A percentile compares a stretch with the other conserved stretches of the same genome.
These are phyloP conservation scores for Stichopus horrens DNA, from an alignment of 53 echinoderm and acorn worm genomes.

Conservation along the genomic window DNA sequence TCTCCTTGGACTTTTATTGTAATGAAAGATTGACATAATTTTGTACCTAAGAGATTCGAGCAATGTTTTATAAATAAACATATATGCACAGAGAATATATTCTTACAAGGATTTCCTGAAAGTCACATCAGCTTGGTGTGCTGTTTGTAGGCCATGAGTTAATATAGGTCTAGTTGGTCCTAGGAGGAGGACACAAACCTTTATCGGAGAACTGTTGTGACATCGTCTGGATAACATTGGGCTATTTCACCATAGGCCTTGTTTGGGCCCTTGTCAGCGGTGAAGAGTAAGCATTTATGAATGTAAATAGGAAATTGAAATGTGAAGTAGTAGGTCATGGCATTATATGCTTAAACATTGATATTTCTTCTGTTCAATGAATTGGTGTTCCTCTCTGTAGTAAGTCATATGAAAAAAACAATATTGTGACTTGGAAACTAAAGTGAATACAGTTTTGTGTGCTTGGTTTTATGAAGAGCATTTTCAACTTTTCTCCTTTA, in stretches of 20 bases:
- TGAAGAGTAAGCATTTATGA: too few species aligned
- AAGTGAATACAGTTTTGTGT: slow-evolving; percentile 38
- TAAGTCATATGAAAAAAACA: neutral
- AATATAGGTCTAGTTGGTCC: too few species aligned
- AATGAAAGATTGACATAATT: neutral
- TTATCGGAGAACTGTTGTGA: too few species aligned
- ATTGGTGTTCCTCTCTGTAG: neutral
- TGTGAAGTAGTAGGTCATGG: neutral
- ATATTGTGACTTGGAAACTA: neutral
- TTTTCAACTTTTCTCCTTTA: neutral
- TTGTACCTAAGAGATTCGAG: neutral
- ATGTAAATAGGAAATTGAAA: too few species aligned
- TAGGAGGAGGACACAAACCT: too few species aligned
- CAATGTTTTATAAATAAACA: neutral
- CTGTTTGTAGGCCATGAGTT: too few species aligned
- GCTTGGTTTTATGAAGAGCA: slow-evolving; percentile 9
- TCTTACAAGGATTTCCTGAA: too few species aligned
- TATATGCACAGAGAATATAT: neutral
- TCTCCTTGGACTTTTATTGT: neutral
- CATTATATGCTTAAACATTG: neutral
- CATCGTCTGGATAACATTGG: too few species aligned
- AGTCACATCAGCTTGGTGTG: too few species aligned
- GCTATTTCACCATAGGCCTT: too few species aligned
- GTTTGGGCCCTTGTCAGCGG: too few species aligned
- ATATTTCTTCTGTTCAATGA: neutral